Evolutionary conservation across 2,113 vertebrate species (phyloP).

Genomic region (Ascaphus truei): DNA sequence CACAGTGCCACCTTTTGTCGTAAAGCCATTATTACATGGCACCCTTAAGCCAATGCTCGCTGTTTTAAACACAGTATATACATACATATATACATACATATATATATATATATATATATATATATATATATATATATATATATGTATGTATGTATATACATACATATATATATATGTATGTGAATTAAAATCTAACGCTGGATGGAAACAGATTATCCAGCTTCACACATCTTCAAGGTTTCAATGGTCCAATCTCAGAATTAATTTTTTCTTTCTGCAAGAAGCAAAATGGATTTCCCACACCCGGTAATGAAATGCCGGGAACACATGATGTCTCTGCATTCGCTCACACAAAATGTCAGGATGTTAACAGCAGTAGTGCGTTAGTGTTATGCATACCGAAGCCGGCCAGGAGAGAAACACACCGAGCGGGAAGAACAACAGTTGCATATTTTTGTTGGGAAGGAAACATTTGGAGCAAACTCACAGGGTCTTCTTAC

Average conservation of each 20-base stretch:
- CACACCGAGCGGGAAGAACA: neutral
- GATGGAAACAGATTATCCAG: neutral
- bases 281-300: slow-evolving; percentile 14
- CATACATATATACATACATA: too few species aligned
- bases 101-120: too few species aligned
- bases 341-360: neutral
- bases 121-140: neutral
- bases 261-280: neutral
- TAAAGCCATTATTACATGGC: too few species aligned
- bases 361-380: neutral
- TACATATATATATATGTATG: neutral
- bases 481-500: neutral
- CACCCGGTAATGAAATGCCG: slow-evolving; percentile 19
- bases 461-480: neutral
- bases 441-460: neutral
- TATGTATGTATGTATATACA: neutral
- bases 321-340: neutral
- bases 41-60: too few species aligned
- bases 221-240: neutral
- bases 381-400: neutral
- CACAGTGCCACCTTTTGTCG: too few species aligned
- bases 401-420: neutral
- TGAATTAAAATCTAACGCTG: neutral
- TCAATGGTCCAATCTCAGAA: neutral
- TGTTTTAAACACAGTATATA: too few species aligned